A percentile compares a stretch with the other conserved stretches of the same genome.
Conservation (phyloP, 2,113 vertebrate genomes). For the Galbula dea region DNA sequence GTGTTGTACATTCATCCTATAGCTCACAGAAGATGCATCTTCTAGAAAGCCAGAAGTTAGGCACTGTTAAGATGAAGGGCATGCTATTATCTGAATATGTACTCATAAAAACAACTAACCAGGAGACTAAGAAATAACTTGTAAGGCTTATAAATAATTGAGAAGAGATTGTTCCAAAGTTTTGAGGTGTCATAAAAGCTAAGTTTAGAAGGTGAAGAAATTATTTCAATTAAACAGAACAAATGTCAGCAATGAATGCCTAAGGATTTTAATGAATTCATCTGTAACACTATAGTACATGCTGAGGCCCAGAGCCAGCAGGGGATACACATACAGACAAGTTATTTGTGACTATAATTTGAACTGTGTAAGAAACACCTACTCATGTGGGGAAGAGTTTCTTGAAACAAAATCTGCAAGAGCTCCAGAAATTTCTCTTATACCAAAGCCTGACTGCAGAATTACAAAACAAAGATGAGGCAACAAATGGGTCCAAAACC, state of each 20-base stretch:
- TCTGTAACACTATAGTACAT: not conserved
- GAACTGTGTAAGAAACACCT: not conserved
- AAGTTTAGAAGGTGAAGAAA: slow-evolving; percentile 27
- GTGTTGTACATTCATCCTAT: not conserved
- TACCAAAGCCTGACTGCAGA: not conserved
- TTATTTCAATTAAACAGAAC: slow-evolving; percentile 52
- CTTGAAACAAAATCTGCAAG: not conserved
- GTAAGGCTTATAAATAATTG: slow-evolving; percentile 19
- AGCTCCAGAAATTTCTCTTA: not conserved
- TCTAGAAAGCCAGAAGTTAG: not conserved
- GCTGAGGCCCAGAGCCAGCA: not conserved
- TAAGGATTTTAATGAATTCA: slow-evolving; percentile 29
- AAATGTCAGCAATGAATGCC: slow-evolving; percentile 21
- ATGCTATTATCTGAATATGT: not conserved
- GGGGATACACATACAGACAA: not conserved
- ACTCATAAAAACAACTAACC: not conserved
- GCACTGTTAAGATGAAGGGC: not conserved
- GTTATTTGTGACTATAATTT: slow-evolving; percentile 21
- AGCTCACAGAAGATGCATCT: not conserved
- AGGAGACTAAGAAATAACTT: slow-evolving; percentile 23
- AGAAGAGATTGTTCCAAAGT: not conserved
- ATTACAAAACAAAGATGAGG: not conserved
- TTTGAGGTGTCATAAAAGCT: slow-evolving; percentile 4
- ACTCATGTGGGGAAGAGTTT: not conserved
- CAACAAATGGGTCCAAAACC: not conserved